Conservation (phyloP, 92 coral and sea anemone genomes). For the Palythoa caribaeorum region DNA sequence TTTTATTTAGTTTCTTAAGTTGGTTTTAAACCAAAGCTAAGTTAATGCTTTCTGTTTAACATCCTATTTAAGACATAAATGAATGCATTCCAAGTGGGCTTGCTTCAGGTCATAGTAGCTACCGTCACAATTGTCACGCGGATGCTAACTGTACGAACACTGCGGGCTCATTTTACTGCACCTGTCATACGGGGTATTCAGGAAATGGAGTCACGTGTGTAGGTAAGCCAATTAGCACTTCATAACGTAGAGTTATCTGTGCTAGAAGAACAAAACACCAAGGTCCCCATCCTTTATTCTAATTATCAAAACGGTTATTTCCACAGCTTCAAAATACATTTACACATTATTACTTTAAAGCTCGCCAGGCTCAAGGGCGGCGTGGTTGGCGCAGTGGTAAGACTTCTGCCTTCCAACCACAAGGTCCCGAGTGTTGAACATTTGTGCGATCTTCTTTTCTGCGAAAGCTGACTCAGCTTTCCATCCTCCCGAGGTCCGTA, state of each 20-base stretch:
- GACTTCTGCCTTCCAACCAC: too few species aligned
- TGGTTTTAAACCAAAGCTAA: neutral
- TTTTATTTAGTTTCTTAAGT: neutral
- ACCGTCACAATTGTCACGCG: conserved; percentile 77
- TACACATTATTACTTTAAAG: too few species aligned
- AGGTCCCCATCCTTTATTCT: too few species aligned
- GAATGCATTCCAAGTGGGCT: conserved; percentile 37
- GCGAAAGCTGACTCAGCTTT: too few species aligned
- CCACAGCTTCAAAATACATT: too few species aligned
- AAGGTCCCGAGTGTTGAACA: too few species aligned
- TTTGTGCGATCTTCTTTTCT: too few species aligned
- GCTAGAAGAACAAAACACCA: too few species aligned
- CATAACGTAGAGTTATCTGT: neutral
- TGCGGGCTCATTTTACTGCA: conserved; percentile 88
- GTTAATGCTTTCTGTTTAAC: neutral
- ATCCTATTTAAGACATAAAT: neutral
- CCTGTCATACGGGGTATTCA: conserved; percentile 81
- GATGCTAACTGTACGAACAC: conserved; percentile 94
- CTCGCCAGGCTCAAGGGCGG: too few species aligned
- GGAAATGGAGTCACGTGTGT: conserved; percentile 86
- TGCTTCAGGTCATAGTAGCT: conserved; percentile 8
- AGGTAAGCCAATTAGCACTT: conserved; percentile 51
- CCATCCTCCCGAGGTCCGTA: too few species aligned
- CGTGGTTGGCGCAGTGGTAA: too few species aligned
- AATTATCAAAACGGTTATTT: too few species aligned